Percentiles rank a stretch among this genome's conserved stretches.
phyloP scores from a whole-genome alignment of 2,113 vertebrate species.

The Plecotus auritus region DNA sequence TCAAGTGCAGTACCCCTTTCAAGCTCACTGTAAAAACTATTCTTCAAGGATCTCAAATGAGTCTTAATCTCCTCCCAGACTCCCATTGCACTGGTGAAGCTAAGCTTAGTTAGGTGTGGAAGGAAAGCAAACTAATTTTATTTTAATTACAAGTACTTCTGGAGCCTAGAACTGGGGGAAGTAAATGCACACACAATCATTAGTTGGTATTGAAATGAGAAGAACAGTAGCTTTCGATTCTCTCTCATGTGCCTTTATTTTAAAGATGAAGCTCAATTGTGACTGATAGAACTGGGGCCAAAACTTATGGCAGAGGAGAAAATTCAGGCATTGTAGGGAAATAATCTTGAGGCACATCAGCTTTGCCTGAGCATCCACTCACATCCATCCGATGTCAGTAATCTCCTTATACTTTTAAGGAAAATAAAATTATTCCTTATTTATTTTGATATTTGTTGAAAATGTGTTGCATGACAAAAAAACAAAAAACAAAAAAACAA shows the following conservation, averaged over 20 bases:
- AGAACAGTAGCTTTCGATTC: not conserved
- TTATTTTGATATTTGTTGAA: not conserved
- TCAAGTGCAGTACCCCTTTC: not conserved
- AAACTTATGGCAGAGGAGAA: not conserved
- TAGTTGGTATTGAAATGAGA: not conserved
- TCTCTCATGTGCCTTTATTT: not conserved
- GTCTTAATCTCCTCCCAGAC: not conserved
- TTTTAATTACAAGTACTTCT: not conserved
- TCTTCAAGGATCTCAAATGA: not conserved
- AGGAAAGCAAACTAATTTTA: not conserved
- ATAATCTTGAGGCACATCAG: not conserved
- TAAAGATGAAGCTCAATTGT: not conserved
- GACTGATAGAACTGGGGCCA: not conserved
- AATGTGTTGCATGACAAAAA: not conserved
- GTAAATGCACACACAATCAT: not conserved
- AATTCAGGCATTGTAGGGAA: not conserved
- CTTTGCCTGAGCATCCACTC: not conserved
- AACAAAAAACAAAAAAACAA: not conserved
- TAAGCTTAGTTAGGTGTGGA: not conserved
- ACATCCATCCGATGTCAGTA: not conserved
- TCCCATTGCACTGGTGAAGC: not conserved
- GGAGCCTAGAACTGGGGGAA: not conserved
- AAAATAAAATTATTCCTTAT: not conserved
- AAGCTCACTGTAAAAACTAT: not conserved
- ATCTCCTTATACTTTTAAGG: not conserved